Conservation (phyloP, 2,797 vertebrate species). For the Cynodonichthys magdalenae region DNA sequence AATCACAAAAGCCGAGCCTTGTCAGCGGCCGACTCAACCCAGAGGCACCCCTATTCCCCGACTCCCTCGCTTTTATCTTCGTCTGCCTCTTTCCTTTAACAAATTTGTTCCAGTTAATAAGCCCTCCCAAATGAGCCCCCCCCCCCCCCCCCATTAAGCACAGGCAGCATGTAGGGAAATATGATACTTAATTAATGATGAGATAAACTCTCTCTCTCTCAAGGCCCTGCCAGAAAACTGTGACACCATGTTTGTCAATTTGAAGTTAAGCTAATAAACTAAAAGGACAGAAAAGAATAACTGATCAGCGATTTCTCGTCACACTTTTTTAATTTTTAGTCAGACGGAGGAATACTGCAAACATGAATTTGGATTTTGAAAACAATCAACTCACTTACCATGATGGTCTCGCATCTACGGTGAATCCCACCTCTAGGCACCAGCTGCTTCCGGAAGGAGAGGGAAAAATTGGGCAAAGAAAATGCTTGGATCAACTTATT, state of each 20-base stretch:
- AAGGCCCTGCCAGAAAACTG: conserved; percentile 98
- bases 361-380: conserved; percentile 83
- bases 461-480: no score
- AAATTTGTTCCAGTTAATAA: conserved; percentile 99
- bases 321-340: conserved; percentile 81
- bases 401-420: no score
- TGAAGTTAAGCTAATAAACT: conserved; percentile 94
- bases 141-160: conserved; percentile 96
- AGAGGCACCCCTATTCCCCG: conserved; percentile 62
- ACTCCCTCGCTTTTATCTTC: conserved; percentile 72
- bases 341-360: conserved; percentile 86
- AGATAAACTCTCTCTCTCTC: conserved; percentile 96
- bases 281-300: conserved; percentile 58
- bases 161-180: conserved; percentile 98
- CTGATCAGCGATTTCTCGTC: conserved; percentile 83
- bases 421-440: no score
- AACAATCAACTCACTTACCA: conserved; percentile 10
- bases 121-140: conserved; percentile 99
- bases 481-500: background rate
- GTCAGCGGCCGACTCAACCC: conserved; percentile 85
- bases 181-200: conserved; percentile 99
- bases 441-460: no score
- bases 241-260: conserved; percentile 98
- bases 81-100: conserved; percentile 91
- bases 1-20: conserved; percentile 93